Base-by-base conservation (phyloP, 2,888 invertebrate species). In the Ecdyonurus torrentis region DNA sequence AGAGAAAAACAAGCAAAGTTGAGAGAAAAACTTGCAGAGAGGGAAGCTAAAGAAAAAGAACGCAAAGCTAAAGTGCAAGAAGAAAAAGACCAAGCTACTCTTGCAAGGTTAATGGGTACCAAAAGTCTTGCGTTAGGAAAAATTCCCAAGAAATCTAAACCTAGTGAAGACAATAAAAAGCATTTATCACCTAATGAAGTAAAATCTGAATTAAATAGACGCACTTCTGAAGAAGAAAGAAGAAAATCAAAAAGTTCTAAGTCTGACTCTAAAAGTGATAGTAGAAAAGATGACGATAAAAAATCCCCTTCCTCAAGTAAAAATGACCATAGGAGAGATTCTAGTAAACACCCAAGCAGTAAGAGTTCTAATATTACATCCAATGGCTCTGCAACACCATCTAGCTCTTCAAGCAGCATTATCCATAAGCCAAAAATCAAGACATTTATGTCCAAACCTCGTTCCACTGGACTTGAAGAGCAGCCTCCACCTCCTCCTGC, bases 391-490 rank as follows among this genome's bases (percentile, higher is more conserved):
- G 15, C 37, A 5, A n/a, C n/a, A n/a, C n/a, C n/a, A n/a, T 5
- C 37, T 37, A 37, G 37, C 15, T 10, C 7, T 37, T 10, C 5
- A 5, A 37, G 37, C 37, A 37, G 37, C 37, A 37, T 5, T 37
- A 37, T 5, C 15, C 5, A 15, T 7, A 55, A 55, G 20, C 10
- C 5, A 10, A 94, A 94, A 52, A 94, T 93, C 1, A 95, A 94
- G 81, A 88, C 89, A 19, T 91, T 87, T 73, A 86, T 91, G 75
- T 89, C 91, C 1, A 92, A 91, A 76, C 92, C 94, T 78, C 83
- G 95, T 67, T 91, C 91, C 61, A 93, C 92, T 70, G 94, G 93
- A 52, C 75, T 94, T 62, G 90, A 89, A 72, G 92, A 93, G 74
- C 91, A 89, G 76, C 82, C 85, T 0, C 89, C 89, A 70, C 89